Percentiles rank a stretch among this genome's conserved stretches.
Evolutionary conservation across 1,140 invertebrate species (phyloP).

Genomic region (Oryctes rhinoceros): DNA sequence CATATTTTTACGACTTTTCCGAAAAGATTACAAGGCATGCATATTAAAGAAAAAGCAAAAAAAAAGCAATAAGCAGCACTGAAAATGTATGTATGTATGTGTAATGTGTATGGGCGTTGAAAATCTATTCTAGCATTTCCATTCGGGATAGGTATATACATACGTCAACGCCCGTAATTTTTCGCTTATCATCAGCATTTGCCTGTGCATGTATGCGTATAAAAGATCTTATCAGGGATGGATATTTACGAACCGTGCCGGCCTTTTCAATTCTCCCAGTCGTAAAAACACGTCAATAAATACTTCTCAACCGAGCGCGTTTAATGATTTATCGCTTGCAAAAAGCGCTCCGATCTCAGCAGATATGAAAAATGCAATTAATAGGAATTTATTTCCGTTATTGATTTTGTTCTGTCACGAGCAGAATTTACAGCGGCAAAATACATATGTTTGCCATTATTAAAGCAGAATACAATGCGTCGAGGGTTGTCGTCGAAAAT

Average conservation of each 20-base stretch:
- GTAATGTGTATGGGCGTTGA: not conserved
- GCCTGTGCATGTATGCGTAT: not conserved
- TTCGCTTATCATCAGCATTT: constrained; percentile 10
- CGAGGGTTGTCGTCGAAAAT: not conserved
- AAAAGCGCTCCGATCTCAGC: not conserved
- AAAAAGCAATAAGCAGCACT: not conserved
- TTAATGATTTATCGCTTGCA: constrained; percentile 18
- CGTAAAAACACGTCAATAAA: constrained; percentile 19
- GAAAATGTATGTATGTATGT: not conserved
- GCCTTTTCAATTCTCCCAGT: not conserved
- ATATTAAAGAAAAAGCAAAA: no score
- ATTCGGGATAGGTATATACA: not conserved
- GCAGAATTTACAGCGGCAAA: constrained; percentile 1
- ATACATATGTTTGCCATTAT: constrained; percentile 2
- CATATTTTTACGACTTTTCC: no score
- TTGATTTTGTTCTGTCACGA: constrained; percentile 10
- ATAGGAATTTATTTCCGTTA: constrained; percentile 3
- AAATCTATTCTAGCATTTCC: constrained; percentile 15
- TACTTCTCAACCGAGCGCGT: not conserved
- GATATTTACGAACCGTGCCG: constrained; percentile 17
- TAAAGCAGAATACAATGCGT: not conserved
- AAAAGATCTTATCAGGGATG: not conserved
- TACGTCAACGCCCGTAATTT: not conserved
- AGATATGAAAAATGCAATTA: constrained; percentile 22
- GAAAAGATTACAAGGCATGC: no score